A percentile compares a stretch with the other conserved stretches of the same genome.
Conservation (phyloP, 2,113 vertebrate genomes). For the Hippocampus barbouri region DNA sequence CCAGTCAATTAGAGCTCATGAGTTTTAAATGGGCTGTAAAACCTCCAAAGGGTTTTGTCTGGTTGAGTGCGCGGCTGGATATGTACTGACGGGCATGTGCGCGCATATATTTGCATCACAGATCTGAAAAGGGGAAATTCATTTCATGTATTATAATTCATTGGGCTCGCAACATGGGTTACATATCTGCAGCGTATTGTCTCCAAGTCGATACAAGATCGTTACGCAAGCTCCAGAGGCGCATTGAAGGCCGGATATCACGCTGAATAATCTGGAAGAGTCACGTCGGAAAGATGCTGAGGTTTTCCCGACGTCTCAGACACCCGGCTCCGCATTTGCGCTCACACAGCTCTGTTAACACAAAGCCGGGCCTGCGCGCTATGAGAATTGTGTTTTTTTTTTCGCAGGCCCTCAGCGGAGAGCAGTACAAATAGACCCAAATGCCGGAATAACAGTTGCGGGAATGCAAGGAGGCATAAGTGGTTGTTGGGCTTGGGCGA, state of each 20-base stretch:
- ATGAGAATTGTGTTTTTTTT: conserved; percentile 63
- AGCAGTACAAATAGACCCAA: conserved; percentile 69
- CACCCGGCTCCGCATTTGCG: conserved; percentile 40
- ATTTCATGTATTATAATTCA: too few relatives aligned
- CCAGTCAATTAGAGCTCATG: conserved; percentile 24
- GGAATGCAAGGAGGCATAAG: conserved; percentile 66
- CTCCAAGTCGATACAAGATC: background rate
- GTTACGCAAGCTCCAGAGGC: background rate
- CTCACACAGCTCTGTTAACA: conserved; percentile 40
- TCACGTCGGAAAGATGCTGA: background rate
- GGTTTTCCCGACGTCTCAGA: conserved; percentile 32
- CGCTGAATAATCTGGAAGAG: too few relatives aligned
- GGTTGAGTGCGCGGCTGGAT: background rate
- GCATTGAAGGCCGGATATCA: background rate
- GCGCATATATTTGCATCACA: background rate
- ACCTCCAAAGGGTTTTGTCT: background rate
- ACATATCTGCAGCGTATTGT: background rate
- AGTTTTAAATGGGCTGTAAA: conserved; percentile 29
- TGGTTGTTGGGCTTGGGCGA: conserved; percentile 67
- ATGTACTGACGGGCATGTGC: conserved; percentile 3
- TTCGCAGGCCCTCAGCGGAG: conserved; percentile 56
- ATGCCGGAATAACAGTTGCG: conserved; percentile 69
- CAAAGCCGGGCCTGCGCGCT: conserved; percentile 44
- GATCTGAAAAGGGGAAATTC: background rate
- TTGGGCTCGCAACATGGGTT: background rate